Base-by-base conservation (phyloP, 2,888 invertebrate species). In the Steinernema hermaphroditum region DNA sequence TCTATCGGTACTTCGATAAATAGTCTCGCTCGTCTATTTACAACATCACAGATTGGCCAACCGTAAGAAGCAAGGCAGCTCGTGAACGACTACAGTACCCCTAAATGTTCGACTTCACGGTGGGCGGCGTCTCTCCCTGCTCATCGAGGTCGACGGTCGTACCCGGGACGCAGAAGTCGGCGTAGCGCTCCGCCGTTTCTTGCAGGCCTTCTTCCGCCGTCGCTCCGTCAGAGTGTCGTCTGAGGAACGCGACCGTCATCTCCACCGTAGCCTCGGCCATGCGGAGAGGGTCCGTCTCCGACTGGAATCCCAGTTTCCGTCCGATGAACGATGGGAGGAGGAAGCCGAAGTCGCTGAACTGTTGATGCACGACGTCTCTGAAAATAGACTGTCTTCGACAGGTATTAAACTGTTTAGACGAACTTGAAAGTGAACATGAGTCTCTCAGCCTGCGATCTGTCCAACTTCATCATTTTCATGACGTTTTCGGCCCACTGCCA, bases 401-500 rank as follows among this genome's bases (percentile, higher is more conserved):
- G 12, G 29, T 9, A 27, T 70, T 29, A 27, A 14, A 16, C 37
- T 4, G 71, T 19, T 37, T 71, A 43, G 16, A 50, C 44, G 12
- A 9, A 49, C 43, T 74, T 74, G 54, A 69, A 74, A 24, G 69
- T 74, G 16, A 73, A 73, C 72, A 71, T 19, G 72, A 75, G 71
- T 72, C 78, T 71, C 68, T 77, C 74, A 9, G 74, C 54, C 12
- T 50, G 32, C 27, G 44, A 34, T 41, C 41, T 54, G 49, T 88
- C 87, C 75, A 87, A 86, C 50, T 71, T 57, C 57, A 87, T 86
- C 89, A 90, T 89, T 0, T 88, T 87, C 75, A 87, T 86, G 2
- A 90, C 86, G 79, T 91, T 91, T 29, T 88, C 85, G 41, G 86
- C 85, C 57, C 90, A 89, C 80, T 90, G 90, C 85, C 91, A 91